Evolutionary conservation across 2,113 vertebrate species (phyloP).

Genomic region (Copsychus sechellarum): DNA sequence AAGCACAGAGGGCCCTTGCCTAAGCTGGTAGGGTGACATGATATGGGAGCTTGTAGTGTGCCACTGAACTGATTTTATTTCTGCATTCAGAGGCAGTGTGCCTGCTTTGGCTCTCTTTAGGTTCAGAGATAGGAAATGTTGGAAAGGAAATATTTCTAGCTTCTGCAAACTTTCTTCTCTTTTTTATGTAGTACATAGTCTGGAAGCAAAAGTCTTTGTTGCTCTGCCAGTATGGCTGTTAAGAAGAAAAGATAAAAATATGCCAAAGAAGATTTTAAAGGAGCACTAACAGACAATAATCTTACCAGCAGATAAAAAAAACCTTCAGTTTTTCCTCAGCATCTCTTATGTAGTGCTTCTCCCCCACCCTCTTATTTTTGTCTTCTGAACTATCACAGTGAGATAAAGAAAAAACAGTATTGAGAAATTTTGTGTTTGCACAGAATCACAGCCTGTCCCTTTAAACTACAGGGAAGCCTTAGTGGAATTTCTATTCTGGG

Average conservation of each 20-base stretch:
- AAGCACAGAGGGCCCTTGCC: neutral
- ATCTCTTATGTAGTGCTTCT: neutral
- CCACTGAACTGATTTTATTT: neutral
- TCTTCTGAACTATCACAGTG: neutral
- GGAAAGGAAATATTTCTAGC: neutral
- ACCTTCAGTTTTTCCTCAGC: neutral
- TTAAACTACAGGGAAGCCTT: conserved; percentile 60
- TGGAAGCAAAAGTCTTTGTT: neutral
- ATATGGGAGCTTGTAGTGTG: neutral
- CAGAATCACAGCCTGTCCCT: conserved; percentile 36
- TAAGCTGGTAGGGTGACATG: rapidly evolving
- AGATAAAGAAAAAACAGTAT: neutral
- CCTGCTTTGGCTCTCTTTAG: neutral
- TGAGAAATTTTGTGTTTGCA: conserved; percentile 6
- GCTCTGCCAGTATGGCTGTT: neutral
- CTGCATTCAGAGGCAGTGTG: neutral
- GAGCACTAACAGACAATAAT: neutral
- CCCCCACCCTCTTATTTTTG: neutral
- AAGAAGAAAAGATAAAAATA: conserved; percentile 10
- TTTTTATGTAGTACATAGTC: neutral
- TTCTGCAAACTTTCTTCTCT: neutral
- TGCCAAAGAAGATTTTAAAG: neutral
- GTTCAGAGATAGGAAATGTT: neutral
- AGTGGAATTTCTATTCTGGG: conserved; percentile 67
- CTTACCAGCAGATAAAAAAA: neutral